phyloP scores from a whole-genome alignment of 2,113 vertebrate species.

The Malurus melanocephalus region DNA sequence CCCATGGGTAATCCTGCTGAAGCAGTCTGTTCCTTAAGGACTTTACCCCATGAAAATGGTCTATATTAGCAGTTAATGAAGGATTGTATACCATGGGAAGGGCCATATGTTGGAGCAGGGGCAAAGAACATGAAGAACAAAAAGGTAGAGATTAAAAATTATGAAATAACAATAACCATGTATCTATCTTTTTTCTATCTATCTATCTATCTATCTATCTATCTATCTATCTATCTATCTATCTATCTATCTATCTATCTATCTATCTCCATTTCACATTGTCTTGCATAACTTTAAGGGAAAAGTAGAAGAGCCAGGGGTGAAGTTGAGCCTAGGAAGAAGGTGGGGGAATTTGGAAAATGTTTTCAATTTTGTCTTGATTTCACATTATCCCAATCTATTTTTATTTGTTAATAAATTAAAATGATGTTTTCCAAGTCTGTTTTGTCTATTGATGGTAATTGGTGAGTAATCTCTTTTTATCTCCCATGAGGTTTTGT shows the following conservation, averaged over 20 bases:
- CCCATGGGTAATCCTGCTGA: accelerated
- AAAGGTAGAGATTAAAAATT: not conserved
- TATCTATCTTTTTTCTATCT: too few relatives aligned
- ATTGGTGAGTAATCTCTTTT: not conserved
- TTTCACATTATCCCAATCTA: not conserved
- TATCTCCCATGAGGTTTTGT: not conserved
- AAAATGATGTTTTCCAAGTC: not conserved
- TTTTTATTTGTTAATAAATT: not conserved
- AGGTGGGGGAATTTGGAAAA: not conserved
- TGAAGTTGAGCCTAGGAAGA: not conserved
- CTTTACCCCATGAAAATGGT: not conserved
- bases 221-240: too few relatives aligned
- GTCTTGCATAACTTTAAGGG: accelerated
- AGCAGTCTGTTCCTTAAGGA: not conserved
- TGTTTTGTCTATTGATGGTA: not conserved
- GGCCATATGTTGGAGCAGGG: not conserved
- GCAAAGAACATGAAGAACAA: not conserved
- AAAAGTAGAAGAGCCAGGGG: not conserved
- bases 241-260: too few relatives aligned
- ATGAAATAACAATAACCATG: not conserved
- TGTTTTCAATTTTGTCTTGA: not conserved
- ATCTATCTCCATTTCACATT: not conserved
- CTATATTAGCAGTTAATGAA: not conserved
- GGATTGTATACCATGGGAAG: not conserved
- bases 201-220: too few relatives aligned